Base-by-base conservation (phyloP, 2,888 invertebrate genomes). In the Pharmacophagus antenor region DNA sequence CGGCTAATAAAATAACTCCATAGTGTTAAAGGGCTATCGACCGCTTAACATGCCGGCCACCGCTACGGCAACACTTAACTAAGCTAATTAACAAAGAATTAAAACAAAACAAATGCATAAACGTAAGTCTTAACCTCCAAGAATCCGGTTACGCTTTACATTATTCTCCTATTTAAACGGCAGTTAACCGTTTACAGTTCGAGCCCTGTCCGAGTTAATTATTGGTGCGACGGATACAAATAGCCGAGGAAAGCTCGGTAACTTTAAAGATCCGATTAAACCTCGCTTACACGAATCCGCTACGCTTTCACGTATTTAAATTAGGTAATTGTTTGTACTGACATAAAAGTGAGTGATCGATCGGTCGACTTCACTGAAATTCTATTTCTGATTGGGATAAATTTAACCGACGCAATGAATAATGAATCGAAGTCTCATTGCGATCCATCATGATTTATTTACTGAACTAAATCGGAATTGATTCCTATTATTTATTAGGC, bases 241-340 rank as follows among this genome's bases (percentile, higher is more conserved):
- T 88, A 82, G 82, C 83, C 82, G 72, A 71, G 75, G 72, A 75
- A 72, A 74, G 78, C 80, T 80, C 73, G 79, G 78, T 79, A 75
- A 73, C 74, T 78, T 80, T 79, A 79, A 78, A 82, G 77, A 78
- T 71, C 77, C 80, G 84, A 85, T 84, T 84, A 85, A 59, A 84
- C 82, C 80, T 70, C 76, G 79, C 83, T 84, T 84, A 82, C 84
- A 79, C 77, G 77, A 84, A 84, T 86, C 80, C 83, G 15, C 37
- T 83, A 80, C 76, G 85, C 83, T 88, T 86, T 85, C 83, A 85
- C 86, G 84, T 83, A 85, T 86, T 82, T 83, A 76, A 86, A 87
- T 85, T 77, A 79, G 77, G 79, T 71, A 74, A 84, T 84, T 83
- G 84, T 87, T 85, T 81, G 74, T 81, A 52, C 67, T 72, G 64